phyloP scores from a whole-genome alignment of 2,113 vertebrate genomes.

The Pteronura brasiliensis region DNA sequence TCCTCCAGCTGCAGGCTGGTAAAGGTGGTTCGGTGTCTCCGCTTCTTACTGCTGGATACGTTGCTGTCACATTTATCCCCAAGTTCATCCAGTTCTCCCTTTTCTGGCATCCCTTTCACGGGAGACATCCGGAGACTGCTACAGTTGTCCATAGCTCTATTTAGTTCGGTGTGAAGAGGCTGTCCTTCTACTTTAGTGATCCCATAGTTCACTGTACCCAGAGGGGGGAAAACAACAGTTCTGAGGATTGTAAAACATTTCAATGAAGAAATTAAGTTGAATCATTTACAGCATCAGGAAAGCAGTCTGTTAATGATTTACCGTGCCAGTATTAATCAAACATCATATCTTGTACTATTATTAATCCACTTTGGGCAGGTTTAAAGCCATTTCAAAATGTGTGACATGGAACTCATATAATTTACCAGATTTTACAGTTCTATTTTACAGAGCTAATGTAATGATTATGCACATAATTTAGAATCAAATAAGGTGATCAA shows the following conservation, averaged over 20 bases:
- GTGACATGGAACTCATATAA: neutral
- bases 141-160: slow-evolving; percentile 90
- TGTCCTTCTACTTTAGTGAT: slow-evolving; percentile 91
- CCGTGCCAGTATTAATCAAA: neutral
- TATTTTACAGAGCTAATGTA: neutral
- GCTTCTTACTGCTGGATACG: slow-evolving; percentile 98
- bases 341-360: neutral
- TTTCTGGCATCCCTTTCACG: slow-evolving; percentile 87
- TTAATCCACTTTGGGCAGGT: neutral
- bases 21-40: slow-evolving; percentile 97
- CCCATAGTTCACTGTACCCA: slow-evolving; percentile 86
- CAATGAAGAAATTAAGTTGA: neutral
- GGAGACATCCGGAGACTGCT: slow-evolving; percentile 91
- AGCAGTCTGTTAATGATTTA: neutral
- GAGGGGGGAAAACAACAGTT: slow-evolving; percentile 54
- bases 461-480: neutral
- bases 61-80: slow-evolving; percentile 97
- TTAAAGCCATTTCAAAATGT: slow-evolving; percentile 27
- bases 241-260: slow-evolving; percentile 16
- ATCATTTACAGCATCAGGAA: neutral
- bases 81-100: slow-evolving; percentile 91
- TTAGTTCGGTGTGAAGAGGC: slow-evolving; percentile 87
- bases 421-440: neutral
- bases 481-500: neutral
- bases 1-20: slow-evolving; percentile 98